Conservation (phyloP, 1,140 invertebrate species). For the Stenopsyche tienmushanensis region DNA sequence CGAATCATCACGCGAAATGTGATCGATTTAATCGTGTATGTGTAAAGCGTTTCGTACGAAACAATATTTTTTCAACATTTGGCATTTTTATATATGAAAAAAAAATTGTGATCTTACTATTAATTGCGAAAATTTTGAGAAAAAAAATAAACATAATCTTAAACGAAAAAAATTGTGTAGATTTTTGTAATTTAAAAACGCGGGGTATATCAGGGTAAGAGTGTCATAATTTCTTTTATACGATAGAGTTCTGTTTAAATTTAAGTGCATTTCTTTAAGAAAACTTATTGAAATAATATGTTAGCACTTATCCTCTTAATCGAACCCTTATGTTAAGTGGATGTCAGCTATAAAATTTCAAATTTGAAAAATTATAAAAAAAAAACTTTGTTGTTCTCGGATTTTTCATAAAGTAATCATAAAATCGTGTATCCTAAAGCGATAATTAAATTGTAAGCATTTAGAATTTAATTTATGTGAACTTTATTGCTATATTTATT, state of each 20-base stretch:
- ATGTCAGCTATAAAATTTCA: conserved; percentile 42
- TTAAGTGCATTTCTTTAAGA: conserved; percentile 2
- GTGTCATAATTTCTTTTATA: conserved; percentile 47
- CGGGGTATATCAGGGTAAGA: conserved; percentile 59
- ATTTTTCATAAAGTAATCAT: conserved; percentile 29
- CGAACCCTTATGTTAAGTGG: conserved; percentile 43
- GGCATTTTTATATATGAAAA: conserved; percentile 18
- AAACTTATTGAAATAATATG: neutral
- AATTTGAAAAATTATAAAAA: conserved; percentile 27
- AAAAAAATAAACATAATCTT: conserved; percentile 55
- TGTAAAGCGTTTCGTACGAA: neutral
- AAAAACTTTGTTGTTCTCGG: conserved; percentile 26
- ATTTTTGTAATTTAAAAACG: conserved; percentile 45
- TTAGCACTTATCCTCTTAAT: neutral
- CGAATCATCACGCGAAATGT: too few species aligned
- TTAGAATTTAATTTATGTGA: conserved; percentile 33
- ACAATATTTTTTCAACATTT: conserved; percentile 24
- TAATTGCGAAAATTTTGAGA: conserved; percentile 47
- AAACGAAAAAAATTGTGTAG: conserved; percentile 25
- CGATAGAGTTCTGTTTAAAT: neutral
- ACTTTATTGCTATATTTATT: conserved; percentile 13
- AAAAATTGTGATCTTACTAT: conserved; percentile 36
- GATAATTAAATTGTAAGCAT: conserved; percentile 38
- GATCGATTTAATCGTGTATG: neutral
- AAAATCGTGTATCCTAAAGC: conserved; percentile 42